Evolutionary conservation across 2,797 vertebrate genomes (phyloP), one percentile per base, ranked within the genome.

Genomic region (Sciurus carolinensis): DNA sequence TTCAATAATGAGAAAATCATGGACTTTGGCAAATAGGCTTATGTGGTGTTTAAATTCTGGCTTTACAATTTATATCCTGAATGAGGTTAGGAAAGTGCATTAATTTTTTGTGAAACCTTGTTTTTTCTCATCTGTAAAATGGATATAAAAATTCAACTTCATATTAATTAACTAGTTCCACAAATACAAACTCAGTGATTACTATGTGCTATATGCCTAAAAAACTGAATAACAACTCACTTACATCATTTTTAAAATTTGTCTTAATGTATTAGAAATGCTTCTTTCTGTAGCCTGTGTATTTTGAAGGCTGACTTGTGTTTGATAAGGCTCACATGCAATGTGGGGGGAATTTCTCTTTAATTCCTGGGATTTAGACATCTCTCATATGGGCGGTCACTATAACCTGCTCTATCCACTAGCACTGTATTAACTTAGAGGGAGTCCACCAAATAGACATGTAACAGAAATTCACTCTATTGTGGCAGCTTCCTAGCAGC

Each of bases 91-190:
- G 24, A 80, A 79, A 80, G n/a, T 5, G 66, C 24, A 50, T 89
- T 90, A 92, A 66, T 11, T 87, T 76, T 73, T 57, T 85, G 11
- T 50, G 57, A 1, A 76, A 30, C 5, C 39, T 86, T 28, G n/a
- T n/a, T 42, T 72, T 88, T 95, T 90, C 52, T 95, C 22, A 54
- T 77, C 90, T 90, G 30, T 75, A 20, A 90, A 95, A 90, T 90
- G 36, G 44, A 44, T 80, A 57, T 57, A 82, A 77, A 89, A 76
- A 42, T 54, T 66, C n/a, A 66, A 59, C 30, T n/a, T 82, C 18
- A 14, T 69, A 28, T 91, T 81, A 39, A 39, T 62, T 26, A 28
- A 80, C 8, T 62, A 62, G 24, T 50, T 30, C 15, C 39, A 59
- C 50, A 89, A 36, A 87, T 67, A 79, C 39, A 76, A 94, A 17